Evolutionary conservation across 2,888 invertebrate genomes (phyloP), one percentile per base, ranked within the genome.

Genomic region (Xestia ashworthii): DNA sequence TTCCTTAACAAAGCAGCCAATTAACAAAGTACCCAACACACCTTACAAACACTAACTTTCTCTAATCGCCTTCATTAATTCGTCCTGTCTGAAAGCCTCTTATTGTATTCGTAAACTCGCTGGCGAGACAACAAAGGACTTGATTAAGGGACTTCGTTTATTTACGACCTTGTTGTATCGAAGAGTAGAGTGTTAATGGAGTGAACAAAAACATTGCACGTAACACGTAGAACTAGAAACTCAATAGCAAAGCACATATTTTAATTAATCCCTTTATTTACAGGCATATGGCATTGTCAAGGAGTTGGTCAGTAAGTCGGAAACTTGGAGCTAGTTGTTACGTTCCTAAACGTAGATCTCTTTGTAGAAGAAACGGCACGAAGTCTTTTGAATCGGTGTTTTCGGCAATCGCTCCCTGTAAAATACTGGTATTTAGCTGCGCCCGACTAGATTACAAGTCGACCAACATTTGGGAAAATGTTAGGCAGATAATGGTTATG

Each of bases 71-170:
- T 81, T 84, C 78, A 88, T 88, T 88, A 87, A 82, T 80, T 84
- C 85, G 77, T 87, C 85, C 85, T 80, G 82, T 87, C 78, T 85
- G 72, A 69, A 84, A 84, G 69, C 70, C 66, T 75, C 72, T 79
- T 81, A 80, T 75, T 81, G 82, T 86, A 65, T 86, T 76, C 78
- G 80, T 83, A 74, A 84, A 89, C 80, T 85, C 84, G 67, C 74
- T 82, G 76, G 81, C 87, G 89, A 92, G 91, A 92, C 91, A 91
- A 92, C 91, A 92, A 92, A 92, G 91, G 88, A 87, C 41, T 80
- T 75, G 81, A 89, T 82, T 87, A 88, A 88, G 81, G 80, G 81
- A 80, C 69, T 84, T 74, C 72, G 62, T 74, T 78, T 78, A 84
- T 83, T 84, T 84, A 85, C 62, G 84, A 80, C 71, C 68, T 74